phyloP scores from a whole-genome alignment of 2,888 invertebrate species.

The Nowickia ferox region DNA sequence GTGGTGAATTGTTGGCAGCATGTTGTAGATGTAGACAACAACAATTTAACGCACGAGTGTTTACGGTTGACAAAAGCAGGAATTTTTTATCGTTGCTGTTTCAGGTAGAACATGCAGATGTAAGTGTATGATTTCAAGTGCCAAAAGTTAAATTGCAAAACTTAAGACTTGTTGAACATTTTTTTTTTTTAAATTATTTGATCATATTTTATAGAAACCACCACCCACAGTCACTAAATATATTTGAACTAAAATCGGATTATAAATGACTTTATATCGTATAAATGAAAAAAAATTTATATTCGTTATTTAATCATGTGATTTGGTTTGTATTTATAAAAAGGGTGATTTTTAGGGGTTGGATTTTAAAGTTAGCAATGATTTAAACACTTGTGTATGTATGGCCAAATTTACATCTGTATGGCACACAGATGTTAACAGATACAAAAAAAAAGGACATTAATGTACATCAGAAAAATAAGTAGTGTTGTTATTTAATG shows the following conservation, averaged over 20 bases:
- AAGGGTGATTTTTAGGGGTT: not conserved
- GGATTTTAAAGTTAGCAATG: not conserved
- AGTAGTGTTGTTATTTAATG: no score
- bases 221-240: slow-evolving; percentile 1
- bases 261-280: slow-evolving; percentile 12
- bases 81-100: slow-evolving; percentile 19
- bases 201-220: not conserved
- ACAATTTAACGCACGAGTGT: not conserved
- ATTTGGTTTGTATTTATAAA: slow-evolving; percentile 1
- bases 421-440: no score
- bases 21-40: slow-evolving; percentile 12
- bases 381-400: no score
- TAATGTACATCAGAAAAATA: no score
- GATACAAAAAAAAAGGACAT: no score
- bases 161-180: not conserved
- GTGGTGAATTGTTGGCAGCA: slow-evolving; percentile 40
- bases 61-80: slow-evolving; percentile 15
- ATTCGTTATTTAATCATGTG: not conserved
- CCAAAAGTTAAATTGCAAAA: slow-evolving; percentile 17
- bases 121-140: slow-evolving; percentile 18
- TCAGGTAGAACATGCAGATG: slow-evolving; percentile 29
- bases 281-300: slow-evolving; percentile 9
- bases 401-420: no score
- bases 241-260: not conserved
- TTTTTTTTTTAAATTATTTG: not conserved